Conservation (phyloP, 2,888 invertebrate genomes). For the Drosophila atroscutellata region DNA sequence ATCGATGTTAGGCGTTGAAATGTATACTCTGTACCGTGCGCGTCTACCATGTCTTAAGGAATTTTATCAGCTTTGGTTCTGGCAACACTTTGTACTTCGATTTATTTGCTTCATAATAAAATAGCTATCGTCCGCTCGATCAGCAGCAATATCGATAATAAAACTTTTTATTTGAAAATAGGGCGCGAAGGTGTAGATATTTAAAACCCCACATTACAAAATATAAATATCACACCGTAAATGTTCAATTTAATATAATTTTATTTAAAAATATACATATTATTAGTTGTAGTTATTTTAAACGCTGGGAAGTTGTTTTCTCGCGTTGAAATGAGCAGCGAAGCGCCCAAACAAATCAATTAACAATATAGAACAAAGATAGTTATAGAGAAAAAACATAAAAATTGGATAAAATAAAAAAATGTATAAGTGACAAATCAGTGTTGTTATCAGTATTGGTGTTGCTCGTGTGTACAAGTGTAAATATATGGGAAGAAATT, state of each 20-base stretch:
- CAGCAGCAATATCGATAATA: not conserved
- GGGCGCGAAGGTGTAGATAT: slow-evolving; percentile 4
- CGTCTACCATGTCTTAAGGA: not conserved
- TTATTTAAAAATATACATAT: slow-evolving; percentile 73
- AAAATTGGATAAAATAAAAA: slow-evolving; percentile 48
- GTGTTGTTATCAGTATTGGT: slow-evolving; percentile 25
- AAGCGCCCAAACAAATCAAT: slow-evolving; percentile 58
- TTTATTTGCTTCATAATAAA: not conserved
- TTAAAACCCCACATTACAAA: not conserved
- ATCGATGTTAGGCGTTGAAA: slow-evolving; percentile 21
- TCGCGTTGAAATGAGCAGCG: slow-evolving; percentile 36
- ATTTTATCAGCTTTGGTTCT: not conserved
- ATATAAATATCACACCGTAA: not conserved
- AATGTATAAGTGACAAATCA: slow-evolving; percentile 42
- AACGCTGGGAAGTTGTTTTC: slow-evolving; percentile 63
- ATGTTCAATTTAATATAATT: slow-evolving; percentile 35
- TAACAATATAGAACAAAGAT: slow-evolving; percentile 69
- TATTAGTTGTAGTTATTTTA: slow-evolving; percentile 58
- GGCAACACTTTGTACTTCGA: not conserved
- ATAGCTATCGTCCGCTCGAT: not conserved
- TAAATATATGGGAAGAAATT: slow-evolving; percentile 15
- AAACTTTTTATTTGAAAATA: not conserved
- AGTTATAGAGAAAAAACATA: slow-evolving; percentile 55
- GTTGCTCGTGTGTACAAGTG: slow-evolving; percentile 19
- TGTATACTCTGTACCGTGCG: not conserved